Evolutionary conservation across 1,140 invertebrate genomes (phyloP), one percentile per base, ranked within the genome.

Genomic region (Ceratosolen solmsi): DNA sequence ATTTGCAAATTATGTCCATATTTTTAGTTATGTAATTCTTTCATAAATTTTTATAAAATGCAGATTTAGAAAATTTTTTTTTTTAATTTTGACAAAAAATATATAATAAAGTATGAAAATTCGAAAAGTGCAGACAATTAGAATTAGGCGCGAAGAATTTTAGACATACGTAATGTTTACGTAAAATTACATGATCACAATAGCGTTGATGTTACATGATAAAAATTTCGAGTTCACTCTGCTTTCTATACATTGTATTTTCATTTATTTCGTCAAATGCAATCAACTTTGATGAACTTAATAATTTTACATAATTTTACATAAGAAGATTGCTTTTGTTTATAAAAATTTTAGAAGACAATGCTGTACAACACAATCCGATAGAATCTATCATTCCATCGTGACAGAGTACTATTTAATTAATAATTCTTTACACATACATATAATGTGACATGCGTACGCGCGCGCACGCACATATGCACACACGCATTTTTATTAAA

Each of bases 191-290:
- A 58, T 17, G 49, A 60, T 70, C 33, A 81, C 83, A 83, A 63
- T 84, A 83, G 38, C 71, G 58, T 68, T 79, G n/a, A 27, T 63
- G 73, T 76, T 70, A 78, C 73, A 79, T 82, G 60, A 80, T 82
- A 73, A 83, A 85, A 85, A 84, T 82, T 84, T 83, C 82, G 75
- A 82, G 71, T 84, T 79, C 27, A 82, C 83, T 79, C 79, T 80
- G 72, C 65, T 82, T 68, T 82, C 84, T 86, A 82, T 84, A 85
- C 84, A 86, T 80, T 71, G 51, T 80, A 74, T 80, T 70, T 81
- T 70, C 2, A 41, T 71, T 11, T 56, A 76, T 41, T 68, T 71
- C 33, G 27, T 60, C 65, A 77, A 76, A 20, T 76, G 70, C 30
- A 73, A 73, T 78, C 75, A 22, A 58, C 46, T 76, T 72, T 33